A percentile compares a stretch with the other conserved stretches of the same genome.
Conservation (phyloP, 2,797 vertebrate genomes). For the Kryptopterus vitreolus region DNA sequence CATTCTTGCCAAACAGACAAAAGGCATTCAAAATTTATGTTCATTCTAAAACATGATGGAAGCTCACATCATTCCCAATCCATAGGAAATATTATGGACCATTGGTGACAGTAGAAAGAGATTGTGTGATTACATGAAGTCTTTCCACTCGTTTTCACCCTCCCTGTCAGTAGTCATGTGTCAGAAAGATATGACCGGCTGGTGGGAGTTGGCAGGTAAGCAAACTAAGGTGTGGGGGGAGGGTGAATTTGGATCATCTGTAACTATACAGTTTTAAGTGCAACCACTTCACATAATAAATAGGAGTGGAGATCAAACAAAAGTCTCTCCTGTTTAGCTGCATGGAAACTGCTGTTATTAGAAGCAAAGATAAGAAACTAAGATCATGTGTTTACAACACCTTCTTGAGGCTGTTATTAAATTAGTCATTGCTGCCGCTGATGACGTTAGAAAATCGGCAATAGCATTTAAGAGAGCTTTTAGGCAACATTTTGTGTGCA, state of each 20-base stretch:
- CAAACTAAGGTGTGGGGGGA: background rate
- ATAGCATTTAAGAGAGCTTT: background rate
- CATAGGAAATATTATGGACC: background rate
- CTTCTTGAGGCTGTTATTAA: background rate
- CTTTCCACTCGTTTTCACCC: background rate
- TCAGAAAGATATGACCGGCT: background rate
- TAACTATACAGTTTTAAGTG: too few species aligned
- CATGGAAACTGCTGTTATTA: background rate
- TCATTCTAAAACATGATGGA: background rate
- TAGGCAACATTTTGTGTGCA: background rate
- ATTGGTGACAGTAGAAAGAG: background rate
- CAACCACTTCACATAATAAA: background rate
- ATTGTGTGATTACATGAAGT: too few species aligned
- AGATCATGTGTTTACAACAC: background rate
- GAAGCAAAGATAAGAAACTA: background rate
- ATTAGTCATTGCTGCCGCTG: background rate
- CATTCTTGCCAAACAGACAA: background rate
- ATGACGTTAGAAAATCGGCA: background rate
- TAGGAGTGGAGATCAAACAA: background rate
- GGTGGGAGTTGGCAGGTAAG: background rate
- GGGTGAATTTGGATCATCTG: too few species aligned
- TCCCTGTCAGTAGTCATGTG: background rate
- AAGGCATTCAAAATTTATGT: background rate
- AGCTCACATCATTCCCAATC: background rate
- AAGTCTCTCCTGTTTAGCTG: background rate